Evolutionary conservation across 2,797 vertebrate species (phyloP), one percentile per base, ranked within the genome.

Genomic region (Antennarius maculatus): DNA sequence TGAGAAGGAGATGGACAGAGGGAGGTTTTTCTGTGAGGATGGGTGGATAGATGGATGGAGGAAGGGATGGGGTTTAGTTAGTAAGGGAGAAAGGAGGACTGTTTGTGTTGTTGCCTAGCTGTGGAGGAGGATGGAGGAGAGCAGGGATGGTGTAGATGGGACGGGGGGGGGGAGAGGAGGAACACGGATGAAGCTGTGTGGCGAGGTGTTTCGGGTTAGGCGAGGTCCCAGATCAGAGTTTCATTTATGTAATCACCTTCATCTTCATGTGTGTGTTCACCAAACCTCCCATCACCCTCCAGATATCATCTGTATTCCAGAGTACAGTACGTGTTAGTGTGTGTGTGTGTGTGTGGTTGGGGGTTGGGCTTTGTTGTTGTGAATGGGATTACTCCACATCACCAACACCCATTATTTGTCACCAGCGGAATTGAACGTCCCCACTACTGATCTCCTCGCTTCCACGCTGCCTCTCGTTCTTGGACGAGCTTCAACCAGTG

Each of bases 171-270:
- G 80, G 67, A 60, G 66, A 68, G 72, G 23, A 23, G 23, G 23
- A 23, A 23, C 23, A 81, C 77, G 84, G 85, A 86, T 81, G 79
- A 79, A 61, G 70, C 51, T 3, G 49, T 60, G 64, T 50, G 45
- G 68, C 53, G 86, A 88, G 82, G 82, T 69, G 65, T 90, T 91
- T 83, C 87, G 86, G 91, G 91, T 91, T 91, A 88, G 85, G 81
- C 80, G 18, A 67, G 80, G 74, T 84, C 66, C 76, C 71, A 74
- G 82, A 88, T 88, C 85, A 71, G 79, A 79, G 79, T 74, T 54
- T 14, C 42, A 5, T 79, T 58, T 76, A 69, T 45, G 68, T 69
- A 82, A 83, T 86, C 79, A 65, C 55, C 58, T 52, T 61, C 65
- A 65, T 58, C 58, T 52, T 61, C 62, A 86, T 81, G 31, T 81